These are phyloP conservation scores for Leucopternis melanops DNA, from an alignment of 2,113 vertebrate species.

Conservation along the genomic window DNA sequence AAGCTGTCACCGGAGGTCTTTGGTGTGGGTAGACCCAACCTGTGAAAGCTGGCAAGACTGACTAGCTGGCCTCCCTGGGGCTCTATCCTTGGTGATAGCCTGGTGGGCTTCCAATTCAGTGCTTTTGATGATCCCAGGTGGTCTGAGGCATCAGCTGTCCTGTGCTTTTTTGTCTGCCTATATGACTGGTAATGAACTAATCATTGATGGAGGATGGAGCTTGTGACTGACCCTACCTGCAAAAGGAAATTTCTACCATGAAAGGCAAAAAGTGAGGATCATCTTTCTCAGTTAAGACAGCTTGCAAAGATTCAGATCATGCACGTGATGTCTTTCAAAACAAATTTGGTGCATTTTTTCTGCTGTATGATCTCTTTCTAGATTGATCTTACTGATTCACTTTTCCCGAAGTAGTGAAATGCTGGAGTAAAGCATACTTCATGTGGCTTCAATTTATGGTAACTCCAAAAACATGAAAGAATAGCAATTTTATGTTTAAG, in stretches of 20 bases:
- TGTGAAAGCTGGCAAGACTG: background rate
- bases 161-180: conserved; percentile 79
- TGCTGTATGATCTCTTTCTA: background rate
- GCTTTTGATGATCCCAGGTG: background rate
- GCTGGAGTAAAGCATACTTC: background rate
- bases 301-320: background rate
- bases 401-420: background rate
- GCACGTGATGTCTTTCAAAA: background rate
- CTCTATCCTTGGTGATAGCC: background rate
- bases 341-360: background rate
- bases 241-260: background rate
- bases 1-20: background rate
- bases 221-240: conserved; percentile 71
- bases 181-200: conserved; percentile 84
- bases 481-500: background rate
- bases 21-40: background rate
- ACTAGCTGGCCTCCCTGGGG: background rate
- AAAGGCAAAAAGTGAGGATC: background rate
- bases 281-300: background rate
- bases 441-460: background rate
- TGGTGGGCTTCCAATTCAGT: background rate
- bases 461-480: background rate
- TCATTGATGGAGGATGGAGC: conserved; percentile 95
- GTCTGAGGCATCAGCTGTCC: background rate
- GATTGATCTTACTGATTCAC: background rate